Percentiles rank a stretch among this genome's conserved stretches.
These are phyloP conservation scores for Mionectes macconnelli DNA, from an alignment of 2,113 vertebrate genomes.

Conservation along the genomic window DNA sequence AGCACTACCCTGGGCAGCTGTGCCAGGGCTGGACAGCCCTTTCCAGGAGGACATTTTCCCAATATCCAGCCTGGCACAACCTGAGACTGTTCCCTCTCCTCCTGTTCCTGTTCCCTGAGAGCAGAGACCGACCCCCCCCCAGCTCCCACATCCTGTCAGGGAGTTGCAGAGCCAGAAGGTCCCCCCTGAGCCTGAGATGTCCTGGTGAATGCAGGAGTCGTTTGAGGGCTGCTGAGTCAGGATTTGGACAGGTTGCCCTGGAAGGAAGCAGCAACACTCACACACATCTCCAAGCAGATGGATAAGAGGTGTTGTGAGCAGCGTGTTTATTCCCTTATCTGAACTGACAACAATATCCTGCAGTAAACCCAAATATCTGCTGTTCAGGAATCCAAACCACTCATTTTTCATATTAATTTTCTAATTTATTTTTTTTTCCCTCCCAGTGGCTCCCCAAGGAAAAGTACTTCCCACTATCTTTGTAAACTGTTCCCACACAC, in stretches of 20 bases:
- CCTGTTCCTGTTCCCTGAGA: background rate
- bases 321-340: background rate
- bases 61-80: accelerated
- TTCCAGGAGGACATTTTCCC: accelerated
- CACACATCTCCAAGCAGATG: background rate
- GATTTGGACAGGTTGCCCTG: background rate
- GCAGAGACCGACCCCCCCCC: accelerated
- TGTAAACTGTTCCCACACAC: slow-evolving; percentile 24
- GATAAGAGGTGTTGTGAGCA: background rate
- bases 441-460: background rate
- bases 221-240: background rate
- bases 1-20: background rate
- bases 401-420: slow-evolving; percentile 2
- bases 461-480: accelerated
- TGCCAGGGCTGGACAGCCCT: accelerated
- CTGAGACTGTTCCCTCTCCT: accelerated
- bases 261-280: background rate
- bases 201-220: background rate
- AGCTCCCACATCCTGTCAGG: background rate
- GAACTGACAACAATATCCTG: background rate
- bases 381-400: background rate
- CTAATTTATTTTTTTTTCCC: background rate
- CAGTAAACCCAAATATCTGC: background rate
- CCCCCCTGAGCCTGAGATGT: background rate
- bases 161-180: background rate